Evolutionary conservation across 2,888 invertebrate genomes (phyloP).

Genomic region (Uloborus plumipes): DNA sequence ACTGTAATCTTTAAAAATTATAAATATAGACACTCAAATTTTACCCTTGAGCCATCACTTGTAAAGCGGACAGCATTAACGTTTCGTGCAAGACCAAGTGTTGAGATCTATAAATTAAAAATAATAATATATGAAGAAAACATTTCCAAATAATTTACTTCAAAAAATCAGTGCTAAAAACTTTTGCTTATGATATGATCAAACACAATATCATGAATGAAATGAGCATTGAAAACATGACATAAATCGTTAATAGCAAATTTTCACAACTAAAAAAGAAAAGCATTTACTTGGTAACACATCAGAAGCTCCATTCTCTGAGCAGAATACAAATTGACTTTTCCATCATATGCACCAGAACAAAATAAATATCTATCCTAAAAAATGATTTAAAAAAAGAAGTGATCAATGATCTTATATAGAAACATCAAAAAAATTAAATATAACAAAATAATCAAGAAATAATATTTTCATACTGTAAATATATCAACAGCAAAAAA

Average conservation of each 20-base stretch:
- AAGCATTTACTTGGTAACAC: conserved; percentile 70
- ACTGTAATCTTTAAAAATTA: too few relatives aligned
- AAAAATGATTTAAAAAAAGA: conserved; percentile 21
- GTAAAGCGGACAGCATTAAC: conserved; percentile 73
- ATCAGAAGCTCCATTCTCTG: conserved; percentile 72
- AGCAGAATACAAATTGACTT: conserved; percentile 73
- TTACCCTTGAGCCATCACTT: conserved; percentile 71
- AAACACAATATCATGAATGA: too few relatives aligned
- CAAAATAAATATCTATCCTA: conserved; percentile 74
- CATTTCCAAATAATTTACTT: not conserved
- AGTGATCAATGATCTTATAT: too few relatives aligned
- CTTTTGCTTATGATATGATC: too few relatives aligned
- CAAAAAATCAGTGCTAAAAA: not conserved
- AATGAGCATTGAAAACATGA: too few relatives aligned
- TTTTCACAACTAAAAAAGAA: not conserved
- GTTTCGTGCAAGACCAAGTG: conserved; percentile 72
- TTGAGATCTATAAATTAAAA: conserved; percentile 70
- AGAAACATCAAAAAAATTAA: too few relatives aligned
- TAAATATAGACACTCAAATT: too few relatives aligned
- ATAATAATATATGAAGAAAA: not conserved
- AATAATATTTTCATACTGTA: too few relatives aligned
- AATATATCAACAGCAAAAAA: too few relatives aligned
- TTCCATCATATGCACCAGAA: conserved; percentile 74
- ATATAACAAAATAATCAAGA: too few relatives aligned
- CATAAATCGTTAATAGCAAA: too few relatives aligned